Percentiles rank a stretch among this genome's conserved stretches.
Conservation (phyloP, 2,113 vertebrate species). For the Neolamprologus longior region DNA sequence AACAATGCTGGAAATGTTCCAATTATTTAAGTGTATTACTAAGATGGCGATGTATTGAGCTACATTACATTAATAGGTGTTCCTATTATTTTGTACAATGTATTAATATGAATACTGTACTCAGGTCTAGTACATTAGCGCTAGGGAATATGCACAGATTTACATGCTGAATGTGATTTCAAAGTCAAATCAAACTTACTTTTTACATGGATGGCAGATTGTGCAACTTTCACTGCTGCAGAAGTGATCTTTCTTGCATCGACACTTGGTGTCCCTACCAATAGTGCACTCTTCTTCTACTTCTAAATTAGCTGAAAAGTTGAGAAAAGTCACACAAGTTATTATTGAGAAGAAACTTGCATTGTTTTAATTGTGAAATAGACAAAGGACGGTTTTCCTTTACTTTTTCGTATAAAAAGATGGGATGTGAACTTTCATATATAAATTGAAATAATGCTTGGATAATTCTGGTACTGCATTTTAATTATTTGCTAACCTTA, state of each 20-base stretch:
- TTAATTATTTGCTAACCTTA: neutral
- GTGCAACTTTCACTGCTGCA: constrained; percentile 4
- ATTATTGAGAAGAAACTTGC: neutral
- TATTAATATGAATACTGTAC: neutral
- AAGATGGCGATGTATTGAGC: neutral
- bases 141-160: neutral
- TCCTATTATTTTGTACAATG: neutral
- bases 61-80: neutral
- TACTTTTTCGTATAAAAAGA: neutral
- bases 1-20: neutral
- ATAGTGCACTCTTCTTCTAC: neutral
- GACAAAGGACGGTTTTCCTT: neutral
- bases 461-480: neutral
- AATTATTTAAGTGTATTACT: neutral
- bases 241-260: constrained; percentile 39
- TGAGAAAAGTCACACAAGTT: neutral
- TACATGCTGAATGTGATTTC: neutral
- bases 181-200: constrained; percentile 35
- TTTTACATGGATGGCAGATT: constrained; percentile 31
- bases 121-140: neutral
- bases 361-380: neutral
- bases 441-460: neutral
- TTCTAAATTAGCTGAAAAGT: neutral
- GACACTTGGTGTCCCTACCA: constrained; percentile 28
- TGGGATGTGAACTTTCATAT: neutral